These are phyloP conservation scores for Amiota communis DNA, from an alignment of 2,888 invertebrate species.

Conservation along the genomic window DNA sequence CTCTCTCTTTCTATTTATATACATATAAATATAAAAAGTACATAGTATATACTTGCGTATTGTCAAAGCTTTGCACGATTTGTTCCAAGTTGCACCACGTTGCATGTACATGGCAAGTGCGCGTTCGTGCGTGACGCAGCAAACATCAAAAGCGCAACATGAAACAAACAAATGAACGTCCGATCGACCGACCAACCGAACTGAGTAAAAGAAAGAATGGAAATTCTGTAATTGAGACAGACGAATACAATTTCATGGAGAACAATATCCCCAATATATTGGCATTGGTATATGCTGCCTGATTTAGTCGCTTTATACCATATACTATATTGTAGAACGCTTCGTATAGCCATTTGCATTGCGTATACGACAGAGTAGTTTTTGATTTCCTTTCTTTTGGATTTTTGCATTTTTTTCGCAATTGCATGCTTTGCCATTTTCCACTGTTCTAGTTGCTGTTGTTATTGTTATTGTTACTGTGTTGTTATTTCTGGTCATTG, in stretches of 20 bases:
- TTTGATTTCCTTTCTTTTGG: conserved; percentile 39
- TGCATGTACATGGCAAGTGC: neutral
- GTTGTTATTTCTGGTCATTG: conserved; percentile 13
- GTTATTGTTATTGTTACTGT: neutral
- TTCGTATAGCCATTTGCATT: conserved; percentile 43
- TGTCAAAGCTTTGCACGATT: no score
- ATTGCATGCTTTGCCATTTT: conserved; percentile 22
- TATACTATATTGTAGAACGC: no score
- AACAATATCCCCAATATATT: neutral
- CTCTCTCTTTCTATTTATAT: no score
- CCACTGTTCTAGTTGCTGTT: neutral
- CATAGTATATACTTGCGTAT: no score
- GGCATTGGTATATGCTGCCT: no score
- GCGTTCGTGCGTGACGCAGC: conserved; percentile 12
- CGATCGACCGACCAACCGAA: no score
- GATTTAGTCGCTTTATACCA: neutral
- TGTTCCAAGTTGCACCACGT: neutral
- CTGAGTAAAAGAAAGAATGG: no score
- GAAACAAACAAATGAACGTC: no score
- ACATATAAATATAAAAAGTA: no score
- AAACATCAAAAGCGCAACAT: no score
- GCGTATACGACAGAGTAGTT: conserved; percentile 58
- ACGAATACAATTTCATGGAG: conserved; percentile 35
- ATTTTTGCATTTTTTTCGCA: conserved; percentile 26
- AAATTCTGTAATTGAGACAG: no score